phyloP scores from a whole-genome alignment of 2,113 vertebrate genomes.

The Ascaphus truei region DNA sequence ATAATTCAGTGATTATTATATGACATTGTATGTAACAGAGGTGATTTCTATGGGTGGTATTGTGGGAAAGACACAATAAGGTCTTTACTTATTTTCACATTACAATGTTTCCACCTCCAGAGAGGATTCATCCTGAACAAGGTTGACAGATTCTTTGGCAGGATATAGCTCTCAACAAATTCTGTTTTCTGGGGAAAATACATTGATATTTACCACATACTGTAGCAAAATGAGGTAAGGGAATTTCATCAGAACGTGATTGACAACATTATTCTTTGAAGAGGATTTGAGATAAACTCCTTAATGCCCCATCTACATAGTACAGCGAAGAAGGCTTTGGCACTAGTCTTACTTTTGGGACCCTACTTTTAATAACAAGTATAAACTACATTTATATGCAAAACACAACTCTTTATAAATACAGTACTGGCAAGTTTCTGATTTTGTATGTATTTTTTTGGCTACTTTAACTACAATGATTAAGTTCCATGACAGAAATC shows the following conservation, averaged over 20 bases:
- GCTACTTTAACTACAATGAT: not conserved
- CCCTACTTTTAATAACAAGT: slow-evolving; percentile 32
- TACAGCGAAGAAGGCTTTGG: slow-evolving; percentile 35
- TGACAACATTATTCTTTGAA: slow-evolving; percentile 36
- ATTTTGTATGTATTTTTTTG: not conserved
- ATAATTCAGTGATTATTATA: not conserved
- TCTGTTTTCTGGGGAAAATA: slow-evolving; percentile 33
- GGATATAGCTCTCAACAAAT: slow-evolving; percentile 38
- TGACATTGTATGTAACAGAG: not conserved
- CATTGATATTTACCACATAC: slow-evolving; percentile 35
- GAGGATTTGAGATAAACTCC: slow-evolving; percentile 37
- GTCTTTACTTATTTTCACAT: slow-evolving; percentile 32
- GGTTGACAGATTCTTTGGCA: slow-evolving; percentile 29
- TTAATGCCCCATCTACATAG: slow-evolving; percentile 38
- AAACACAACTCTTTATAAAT: slow-evolving; percentile 20
- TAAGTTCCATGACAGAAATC: not conserved
- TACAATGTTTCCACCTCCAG: slow-evolving; percentile 20
- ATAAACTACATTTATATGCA: slow-evolving; percentile 34
- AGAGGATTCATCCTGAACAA: slow-evolving; percentile 30
- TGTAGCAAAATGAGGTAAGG: slow-evolving; percentile 27
- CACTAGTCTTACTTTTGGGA: slow-evolving; percentile 28
- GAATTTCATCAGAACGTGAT: slow-evolving; percentile 22
- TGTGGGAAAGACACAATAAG: slow-evolving; percentile 30
- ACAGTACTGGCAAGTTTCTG: slow-evolving; percentile 7
- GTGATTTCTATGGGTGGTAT: not conserved